Percentiles rank a stretch among this genome's conserved stretches.
These are phyloP conservation scores for Dolichopus griseipennis DNA, from an alignment of 2,888 invertebrate species.

Conservation along the genomic window DNA sequence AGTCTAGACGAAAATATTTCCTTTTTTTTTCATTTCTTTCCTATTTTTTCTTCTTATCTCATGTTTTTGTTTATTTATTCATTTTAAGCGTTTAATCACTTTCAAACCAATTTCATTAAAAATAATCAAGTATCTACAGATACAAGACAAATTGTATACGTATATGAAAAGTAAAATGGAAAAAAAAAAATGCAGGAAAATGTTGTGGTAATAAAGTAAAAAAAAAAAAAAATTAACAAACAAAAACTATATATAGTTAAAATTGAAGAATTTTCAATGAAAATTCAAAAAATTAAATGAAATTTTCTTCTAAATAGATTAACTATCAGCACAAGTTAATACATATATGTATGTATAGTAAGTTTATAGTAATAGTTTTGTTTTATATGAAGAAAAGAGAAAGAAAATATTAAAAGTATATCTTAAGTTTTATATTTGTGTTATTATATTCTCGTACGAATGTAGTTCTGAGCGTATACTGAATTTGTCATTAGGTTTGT, in stretches of 20 bases:
- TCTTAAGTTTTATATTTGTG: no score
- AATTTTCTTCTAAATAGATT: neutral
- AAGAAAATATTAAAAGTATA: no score
- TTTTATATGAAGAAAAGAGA: no score
- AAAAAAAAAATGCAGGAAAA: neutral
- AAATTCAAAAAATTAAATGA: neutral
- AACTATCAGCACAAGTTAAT: no score
- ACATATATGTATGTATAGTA: no score
- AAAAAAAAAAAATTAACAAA: neutral
- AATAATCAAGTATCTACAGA: neutral
- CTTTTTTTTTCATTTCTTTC: no score
- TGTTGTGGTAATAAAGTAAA: neutral
- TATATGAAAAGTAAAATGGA: neutral
- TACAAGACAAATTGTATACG: neutral
- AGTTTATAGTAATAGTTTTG: no score
- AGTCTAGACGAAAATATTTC: neutral
- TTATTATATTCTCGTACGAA: no score
- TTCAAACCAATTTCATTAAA: neutral
- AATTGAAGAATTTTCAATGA: slow-evolving; percentile 4
- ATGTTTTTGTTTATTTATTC: neutral
- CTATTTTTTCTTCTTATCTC: neutral
- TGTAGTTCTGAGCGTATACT: no score
- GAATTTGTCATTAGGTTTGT: no score
- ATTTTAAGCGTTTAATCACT: slow-evolving; percentile 3
- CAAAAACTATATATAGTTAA: neutral